Percentiles rank a stretch among this genome's conserved stretches.
Conservation (phyloP, 92 coral and sea anemone genomes). For the Actinernus sp. region DNA sequence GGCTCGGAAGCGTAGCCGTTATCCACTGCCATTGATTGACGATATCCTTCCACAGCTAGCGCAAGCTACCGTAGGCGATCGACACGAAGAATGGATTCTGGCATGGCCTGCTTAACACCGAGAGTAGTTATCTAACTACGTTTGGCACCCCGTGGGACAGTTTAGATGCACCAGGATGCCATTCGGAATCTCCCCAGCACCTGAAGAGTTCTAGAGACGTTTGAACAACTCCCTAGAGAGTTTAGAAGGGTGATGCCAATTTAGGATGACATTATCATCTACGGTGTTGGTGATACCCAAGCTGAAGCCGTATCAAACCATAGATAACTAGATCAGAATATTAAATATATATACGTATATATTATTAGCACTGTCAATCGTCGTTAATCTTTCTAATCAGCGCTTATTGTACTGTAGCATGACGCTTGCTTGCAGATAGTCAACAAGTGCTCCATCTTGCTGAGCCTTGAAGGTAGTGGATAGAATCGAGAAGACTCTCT, state of each 20-base stretch:
- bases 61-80: constrained; percentile 14
- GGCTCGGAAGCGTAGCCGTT: constrained; percentile 21
- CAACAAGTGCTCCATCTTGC: no score
- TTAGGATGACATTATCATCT: constrained; percentile 50
- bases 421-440: no score
- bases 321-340: no score
- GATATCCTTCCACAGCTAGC: constrained; percentile 37
- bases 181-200: constrained; percentile 46
- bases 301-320: constrained; percentile 18
- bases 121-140: constrained; percentile 34
- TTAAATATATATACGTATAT: no score
- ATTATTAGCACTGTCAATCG: no score
- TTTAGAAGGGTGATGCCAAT: constrained; percentile 34
- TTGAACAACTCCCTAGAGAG: constrained; percentile 34
- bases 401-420: no score
- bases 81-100: constrained; percentile 40
- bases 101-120: constrained; percentile 34
- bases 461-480: no score
- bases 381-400: no score
- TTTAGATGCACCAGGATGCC: constrained; percentile 30
- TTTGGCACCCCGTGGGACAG: constrained; percentile 46
- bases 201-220: constrained; percentile 28
- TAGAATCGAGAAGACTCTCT: no score
- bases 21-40: constrained; percentile 16
- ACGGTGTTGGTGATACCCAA: constrained; percentile 36